A percentile compares a stretch with the other conserved stretches of the same genome.
phyloP scores from a whole-genome alignment of 2,113 vertebrate genomes.

The Pelodiscus sinensis region DNA sequence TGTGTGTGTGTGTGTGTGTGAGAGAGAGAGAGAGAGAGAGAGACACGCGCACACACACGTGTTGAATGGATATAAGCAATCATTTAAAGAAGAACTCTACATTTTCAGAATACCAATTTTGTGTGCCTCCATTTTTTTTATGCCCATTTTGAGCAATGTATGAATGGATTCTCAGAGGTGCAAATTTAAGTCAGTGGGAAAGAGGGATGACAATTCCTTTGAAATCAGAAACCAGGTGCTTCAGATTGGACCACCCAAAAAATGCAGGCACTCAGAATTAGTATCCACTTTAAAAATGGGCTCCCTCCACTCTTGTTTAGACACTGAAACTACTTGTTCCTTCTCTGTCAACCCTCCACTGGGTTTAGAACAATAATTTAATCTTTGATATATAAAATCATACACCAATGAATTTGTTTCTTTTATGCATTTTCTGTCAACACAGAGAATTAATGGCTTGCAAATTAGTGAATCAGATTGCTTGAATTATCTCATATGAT shows the following conservation, averaged over 20 bases:
- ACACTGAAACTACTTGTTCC: slow-evolving; percentile 26
- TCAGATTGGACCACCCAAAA: not conserved
- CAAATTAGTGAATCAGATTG: not conserved
- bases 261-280: slow-evolving; percentile 26
- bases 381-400: not conserved
- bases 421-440: slow-evolving; percentile 32
- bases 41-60: too few relatives aligned
- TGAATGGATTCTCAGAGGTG: not conserved
- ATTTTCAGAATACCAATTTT: not conserved
- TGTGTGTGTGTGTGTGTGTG: too few relatives aligned
- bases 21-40: too few relatives aligned
- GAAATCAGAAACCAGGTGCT: not conserved
- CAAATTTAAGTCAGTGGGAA: not conserved
- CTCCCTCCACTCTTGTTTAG: not conserved
- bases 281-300: not conserved
- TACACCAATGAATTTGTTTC: not conserved
- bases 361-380: not conserved
- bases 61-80: too few relatives aligned
- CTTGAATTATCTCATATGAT: not conserved
- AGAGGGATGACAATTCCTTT: not conserved
- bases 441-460: slow-evolving; percentile 17
- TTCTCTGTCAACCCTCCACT: not conserved
- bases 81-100: not conserved
- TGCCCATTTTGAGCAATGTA: not conserved
- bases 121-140: not conserved